Conservation (phyloP, 2,113 vertebrate genomes). For the Cynopterus brachyotis region DNA sequence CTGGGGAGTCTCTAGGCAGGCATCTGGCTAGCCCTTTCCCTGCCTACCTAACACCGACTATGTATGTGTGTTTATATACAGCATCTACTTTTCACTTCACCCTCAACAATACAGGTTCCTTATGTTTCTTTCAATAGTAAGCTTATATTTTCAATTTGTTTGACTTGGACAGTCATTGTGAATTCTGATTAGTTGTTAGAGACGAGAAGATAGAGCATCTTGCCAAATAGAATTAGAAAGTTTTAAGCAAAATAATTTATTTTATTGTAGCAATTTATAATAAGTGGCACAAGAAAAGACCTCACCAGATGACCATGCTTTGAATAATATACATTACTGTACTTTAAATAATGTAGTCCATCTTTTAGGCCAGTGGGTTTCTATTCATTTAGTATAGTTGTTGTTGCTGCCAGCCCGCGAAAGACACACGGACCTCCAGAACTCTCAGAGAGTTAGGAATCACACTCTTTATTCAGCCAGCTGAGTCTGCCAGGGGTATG, state of each 20-base stretch:
- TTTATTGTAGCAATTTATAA: not conserved
- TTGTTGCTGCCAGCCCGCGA: too few relatives aligned
- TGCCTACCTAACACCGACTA: too few relatives aligned
- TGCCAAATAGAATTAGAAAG: constrained; percentile 41
- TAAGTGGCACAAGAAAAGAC: constrained; percentile 20
- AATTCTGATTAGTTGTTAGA: constrained; percentile 51
- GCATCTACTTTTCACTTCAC: not conserved
- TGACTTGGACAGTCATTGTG: not conserved
- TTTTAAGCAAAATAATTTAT: constrained; percentile 38
- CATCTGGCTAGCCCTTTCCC: too few relatives aligned
- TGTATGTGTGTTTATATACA: not conserved
- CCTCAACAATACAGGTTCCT: not conserved
- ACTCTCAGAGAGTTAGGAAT: too few relatives aligned
- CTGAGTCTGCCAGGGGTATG: too few relatives aligned
- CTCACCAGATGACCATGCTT: not conserved
- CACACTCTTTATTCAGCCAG: too few relatives aligned
- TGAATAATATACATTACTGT: not conserved
- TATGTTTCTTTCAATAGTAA: constrained; percentile 16
- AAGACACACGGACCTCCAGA: too few relatives aligned
- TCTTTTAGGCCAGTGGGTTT: not conserved
- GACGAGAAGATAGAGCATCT: not conserved
- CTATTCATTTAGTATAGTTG: constrained; percentile 38
- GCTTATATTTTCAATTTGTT: constrained; percentile 14
- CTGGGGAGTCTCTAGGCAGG: too few relatives aligned
- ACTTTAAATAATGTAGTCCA: not conserved